Percentiles rank a stretch among this genome's conserved stretches.
Evolutionary conservation across 2,113 vertebrate species (phyloP).

Genomic region (Pipa parva): DNA sequence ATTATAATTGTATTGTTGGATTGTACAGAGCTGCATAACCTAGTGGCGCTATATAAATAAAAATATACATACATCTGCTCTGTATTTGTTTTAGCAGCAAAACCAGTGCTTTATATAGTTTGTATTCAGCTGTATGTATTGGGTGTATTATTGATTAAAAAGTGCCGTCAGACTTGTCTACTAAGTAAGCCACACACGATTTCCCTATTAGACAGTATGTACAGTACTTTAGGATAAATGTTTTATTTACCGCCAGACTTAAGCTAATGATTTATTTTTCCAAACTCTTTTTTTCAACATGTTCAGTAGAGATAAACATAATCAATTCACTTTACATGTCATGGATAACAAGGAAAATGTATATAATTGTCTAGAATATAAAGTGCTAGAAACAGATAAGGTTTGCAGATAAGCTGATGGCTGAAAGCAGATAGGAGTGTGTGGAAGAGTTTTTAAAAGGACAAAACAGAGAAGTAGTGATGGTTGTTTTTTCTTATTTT

Average conservation of each 20-base stretch:
- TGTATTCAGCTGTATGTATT: too few species aligned
- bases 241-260: not conserved
- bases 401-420: not conserved
- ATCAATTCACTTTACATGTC: conserved; percentile 1
- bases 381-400: not conserved
- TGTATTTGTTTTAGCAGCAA: too few species aligned
- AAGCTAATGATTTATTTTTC: not conserved
- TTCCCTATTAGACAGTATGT: not conserved
- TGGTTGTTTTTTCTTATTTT: too few species aligned
- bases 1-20: too few species aligned
- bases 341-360: not conserved
- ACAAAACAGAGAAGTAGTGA: too few species aligned
- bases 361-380: too few species aligned
- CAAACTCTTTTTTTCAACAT: not conserved
- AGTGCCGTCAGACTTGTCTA: not conserved
- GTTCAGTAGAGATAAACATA: not conserved
- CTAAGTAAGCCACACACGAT: not conserved
- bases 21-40: too few species aligned
- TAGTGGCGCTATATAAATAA: too few species aligned
- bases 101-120: too few species aligned
- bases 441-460: not conserved
- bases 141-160: too few species aligned
- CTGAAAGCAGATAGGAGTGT: not conserved
- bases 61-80: too few species aligned
- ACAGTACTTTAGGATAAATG: not conserved